Conservation (phyloP, 92 coral and sea anemone genomes). For the Chrysogorgia sp. region DNA sequence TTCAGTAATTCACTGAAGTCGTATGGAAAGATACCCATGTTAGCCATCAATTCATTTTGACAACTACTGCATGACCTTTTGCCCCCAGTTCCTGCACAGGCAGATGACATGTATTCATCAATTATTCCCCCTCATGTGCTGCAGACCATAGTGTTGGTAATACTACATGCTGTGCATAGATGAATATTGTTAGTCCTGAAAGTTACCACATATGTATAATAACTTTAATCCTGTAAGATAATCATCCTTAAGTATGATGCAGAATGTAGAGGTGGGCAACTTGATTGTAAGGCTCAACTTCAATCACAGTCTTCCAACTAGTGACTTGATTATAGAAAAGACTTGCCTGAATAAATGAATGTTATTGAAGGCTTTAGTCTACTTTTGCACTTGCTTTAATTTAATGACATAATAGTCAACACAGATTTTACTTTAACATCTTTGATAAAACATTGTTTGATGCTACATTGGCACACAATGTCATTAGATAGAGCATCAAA, state of each 20-base stretch:
- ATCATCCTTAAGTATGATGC: neutral
- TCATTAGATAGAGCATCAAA: too few relatives aligned
- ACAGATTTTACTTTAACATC: too few relatives aligned
- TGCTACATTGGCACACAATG: too few relatives aligned
- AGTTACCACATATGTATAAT: too few relatives aligned
- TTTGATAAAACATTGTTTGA: too few relatives aligned
- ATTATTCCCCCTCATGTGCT: slow-evolving; percentile 23
- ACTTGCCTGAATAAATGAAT: too few relatives aligned
- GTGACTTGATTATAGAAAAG: too few relatives aligned
- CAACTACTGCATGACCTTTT: slow-evolving; percentile 32
- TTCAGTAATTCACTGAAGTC: slow-evolving; percentile 8
- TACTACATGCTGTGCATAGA: slow-evolving; percentile 11
- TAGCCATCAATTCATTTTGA: slow-evolving; percentile 29
- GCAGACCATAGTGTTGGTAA: neutral
- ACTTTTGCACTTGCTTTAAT: too few relatives aligned
- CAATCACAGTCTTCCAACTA: too few relatives aligned
- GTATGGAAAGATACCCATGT: slow-evolving; percentile 10
- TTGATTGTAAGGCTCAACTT: too few relatives aligned
- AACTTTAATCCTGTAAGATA: neutral
- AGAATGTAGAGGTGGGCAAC: neutral
- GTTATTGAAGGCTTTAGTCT: too few relatives aligned
- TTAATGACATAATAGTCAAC: too few relatives aligned
- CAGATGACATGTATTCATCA: slow-evolving; percentile 24
- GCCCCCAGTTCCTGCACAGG: slow-evolving; percentile 34
- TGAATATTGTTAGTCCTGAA: neutral